A percentile compares a stretch with the other conserved stretches of the same genome.
phyloP scores from a whole-genome alignment of 2,113 vertebrate genomes.

The Notothenia coriiceps region DNA sequence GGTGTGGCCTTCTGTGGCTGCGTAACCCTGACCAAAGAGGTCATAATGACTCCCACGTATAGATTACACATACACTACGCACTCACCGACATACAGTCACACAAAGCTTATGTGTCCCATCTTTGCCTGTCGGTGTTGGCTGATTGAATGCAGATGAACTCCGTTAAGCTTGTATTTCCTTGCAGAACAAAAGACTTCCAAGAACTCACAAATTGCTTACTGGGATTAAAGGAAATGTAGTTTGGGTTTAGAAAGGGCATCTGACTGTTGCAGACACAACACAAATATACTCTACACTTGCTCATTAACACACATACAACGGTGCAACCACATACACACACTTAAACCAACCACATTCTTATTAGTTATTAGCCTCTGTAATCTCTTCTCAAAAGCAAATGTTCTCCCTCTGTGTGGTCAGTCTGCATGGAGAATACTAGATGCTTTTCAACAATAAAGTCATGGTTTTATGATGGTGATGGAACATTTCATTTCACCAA shows the following conservation, averaged over 20 bases:
- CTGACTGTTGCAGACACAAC: conserved; percentile 19
- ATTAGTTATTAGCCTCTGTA: background rate
- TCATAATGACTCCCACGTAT: background rate
- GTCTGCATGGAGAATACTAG: background rate
- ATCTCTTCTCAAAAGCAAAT: conserved; percentile 12
- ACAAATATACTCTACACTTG: conserved; percentile 13
- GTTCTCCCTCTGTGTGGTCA: background rate
- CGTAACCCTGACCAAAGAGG: no score
- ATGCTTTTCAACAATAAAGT: background rate
- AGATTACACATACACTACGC: background rate
- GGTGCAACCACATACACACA: background rate
- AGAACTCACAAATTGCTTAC: conserved; percentile 62
- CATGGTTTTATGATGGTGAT: background rate
- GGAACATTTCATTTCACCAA: background rate
- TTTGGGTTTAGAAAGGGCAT: conserved; percentile 57
- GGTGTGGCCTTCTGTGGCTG: no score
- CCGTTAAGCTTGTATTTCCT: conserved; percentile 68
- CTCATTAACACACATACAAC: conserved; percentile 10
- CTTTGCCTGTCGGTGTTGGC: background rate
- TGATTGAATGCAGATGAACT: conserved; percentile 27
- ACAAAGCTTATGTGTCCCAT: conserved; percentile 3
- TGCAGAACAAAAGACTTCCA: conserved; percentile 63
- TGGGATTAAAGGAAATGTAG: conserved; percentile 69
- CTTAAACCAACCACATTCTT: background rate
- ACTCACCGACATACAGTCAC: background rate